Evolutionary conservation across 2,888 invertebrate genomes (phyloP).

Genomic region (Xanthorhoe designata): DNA sequence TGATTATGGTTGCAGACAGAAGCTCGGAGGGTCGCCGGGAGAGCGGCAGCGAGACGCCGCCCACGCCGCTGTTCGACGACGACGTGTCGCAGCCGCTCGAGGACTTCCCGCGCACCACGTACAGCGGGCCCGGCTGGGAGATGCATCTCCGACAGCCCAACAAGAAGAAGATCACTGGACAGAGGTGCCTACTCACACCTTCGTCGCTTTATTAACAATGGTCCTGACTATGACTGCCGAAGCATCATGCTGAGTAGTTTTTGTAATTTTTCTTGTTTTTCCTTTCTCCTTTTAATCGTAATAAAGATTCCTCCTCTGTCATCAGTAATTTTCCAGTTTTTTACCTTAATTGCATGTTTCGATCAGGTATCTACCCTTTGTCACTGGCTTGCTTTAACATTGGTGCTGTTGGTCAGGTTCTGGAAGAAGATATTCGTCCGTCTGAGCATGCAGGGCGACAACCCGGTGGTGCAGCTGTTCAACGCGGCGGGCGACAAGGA

Average conservation of each 20-base stretch:
- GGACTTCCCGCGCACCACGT: slow-evolving; percentile 93
- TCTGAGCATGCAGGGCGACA: slow-evolving; percentile 91
- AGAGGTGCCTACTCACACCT: slow-evolving; percentile 79
- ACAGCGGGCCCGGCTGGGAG: slow-evolving; percentile 96
- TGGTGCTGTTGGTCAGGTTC: slow-evolving; percentile 84
- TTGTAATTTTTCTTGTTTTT: too few species aligned
- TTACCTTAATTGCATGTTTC: too few species aligned
- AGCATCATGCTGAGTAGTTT: too few species aligned
- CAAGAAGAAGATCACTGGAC: slow-evolving; percentile 98
- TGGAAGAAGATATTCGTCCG: slow-evolving; percentile 99
- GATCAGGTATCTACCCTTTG: too few species aligned
- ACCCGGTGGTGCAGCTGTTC: slow-evolving; percentile 93
- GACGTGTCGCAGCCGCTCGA: slow-evolving; percentile 96
- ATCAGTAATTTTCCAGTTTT: too few species aligned
- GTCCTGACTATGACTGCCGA: background rate
- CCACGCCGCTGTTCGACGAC: slow-evolving; percentile 97
- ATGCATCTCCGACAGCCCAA: slow-evolving; percentile 98
- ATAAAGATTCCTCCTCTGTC: too few species aligned
- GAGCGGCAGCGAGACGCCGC: slow-evolving; percentile 89
- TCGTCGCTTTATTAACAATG: background rate
- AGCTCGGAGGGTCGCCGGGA: slow-evolving; percentile 51
- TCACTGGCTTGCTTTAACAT: too few species aligned
- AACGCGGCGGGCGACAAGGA: slow-evolving; percentile 94
- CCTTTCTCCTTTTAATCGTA: too few species aligned
- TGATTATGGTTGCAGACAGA: background rate